Conservation (phyloP, 2,888 invertebrate species). For the Leptinotarsa tumamoca region DNA sequence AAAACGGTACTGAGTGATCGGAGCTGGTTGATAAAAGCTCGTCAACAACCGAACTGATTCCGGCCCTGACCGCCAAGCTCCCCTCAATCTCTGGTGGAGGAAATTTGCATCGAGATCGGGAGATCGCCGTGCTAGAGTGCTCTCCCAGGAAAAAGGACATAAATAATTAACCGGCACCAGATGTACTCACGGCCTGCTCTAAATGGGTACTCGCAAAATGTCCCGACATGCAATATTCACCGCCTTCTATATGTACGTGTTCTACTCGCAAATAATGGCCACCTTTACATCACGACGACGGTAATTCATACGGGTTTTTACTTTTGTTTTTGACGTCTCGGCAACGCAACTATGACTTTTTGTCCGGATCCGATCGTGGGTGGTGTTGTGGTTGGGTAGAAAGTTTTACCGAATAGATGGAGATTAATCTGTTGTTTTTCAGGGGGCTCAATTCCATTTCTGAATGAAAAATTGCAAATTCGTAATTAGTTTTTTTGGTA, state of each 20-base stretch:
- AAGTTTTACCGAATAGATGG: not conserved
- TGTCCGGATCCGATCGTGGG: not conserved
- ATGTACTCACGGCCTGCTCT: slow-evolving; percentile 40
- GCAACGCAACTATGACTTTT: slow-evolving; percentile 1
- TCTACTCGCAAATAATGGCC: slow-evolving; percentile 33
- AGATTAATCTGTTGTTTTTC: not conserved
- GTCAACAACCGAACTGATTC: not conserved
- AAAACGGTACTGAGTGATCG: too few relatives aligned
- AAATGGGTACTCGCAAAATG: slow-evolving; percentile 43
- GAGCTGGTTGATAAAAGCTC: not conserved
- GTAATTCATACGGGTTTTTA: slow-evolving; percentile 28
- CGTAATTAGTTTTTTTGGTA: not conserved
- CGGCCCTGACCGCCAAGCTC: slow-evolving; percentile 13
- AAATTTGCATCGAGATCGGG: slow-evolving; percentile 39
- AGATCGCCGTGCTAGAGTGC: slow-evolving; percentile 32
- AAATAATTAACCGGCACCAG: slow-evolving; percentile 46
- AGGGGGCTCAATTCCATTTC: not conserved
- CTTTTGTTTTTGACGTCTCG: slow-evolving; percentile 14
- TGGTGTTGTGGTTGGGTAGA: not conserved
- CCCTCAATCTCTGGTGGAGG: slow-evolving; percentile 20
- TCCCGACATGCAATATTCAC: slow-evolving; percentile 45
- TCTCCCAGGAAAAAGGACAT: slow-evolving; percentile 40
- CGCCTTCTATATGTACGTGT: slow-evolving; percentile 37
- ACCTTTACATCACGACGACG: slow-evolving; percentile 23
- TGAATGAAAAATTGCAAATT: not conserved